Conservation (phyloP, 2,113 vertebrate genomes). For the Hippocampus abdominalis region DNA sequence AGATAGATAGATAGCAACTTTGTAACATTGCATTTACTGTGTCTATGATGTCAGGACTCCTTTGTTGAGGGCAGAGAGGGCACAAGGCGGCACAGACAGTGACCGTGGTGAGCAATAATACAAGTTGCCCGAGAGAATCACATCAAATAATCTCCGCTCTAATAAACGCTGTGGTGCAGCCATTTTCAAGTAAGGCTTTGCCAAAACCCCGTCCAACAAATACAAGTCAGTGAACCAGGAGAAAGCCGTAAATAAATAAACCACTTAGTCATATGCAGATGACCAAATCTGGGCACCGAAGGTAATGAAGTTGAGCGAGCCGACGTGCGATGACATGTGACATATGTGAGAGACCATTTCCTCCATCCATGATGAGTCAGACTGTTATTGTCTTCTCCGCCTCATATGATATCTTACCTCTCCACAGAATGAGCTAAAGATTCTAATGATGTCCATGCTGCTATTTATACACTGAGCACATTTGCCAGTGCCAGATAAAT, state of each 20-base stretch:
- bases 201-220: conserved; percentile 21
- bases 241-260: conserved; percentile 2
- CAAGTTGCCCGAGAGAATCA: conserved; percentile 57
- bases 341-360: conserved; percentile 22
- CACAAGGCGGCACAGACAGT: conserved; percentile 24
- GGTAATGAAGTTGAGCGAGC: conserved; percentile 35
- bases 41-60: conserved; percentile 22
- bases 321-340: background rate
- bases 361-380: conserved; percentile 52
- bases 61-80: conserved; percentile 1
- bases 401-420: conserved; percentile 43
- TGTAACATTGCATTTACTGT: conserved; percentile 19
- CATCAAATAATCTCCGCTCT: conserved; percentile 64
- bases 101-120: conserved; percentile 47
- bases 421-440: conserved; percentile 38
- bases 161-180: conserved; percentile 58
- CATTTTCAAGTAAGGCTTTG: conserved; percentile 42
- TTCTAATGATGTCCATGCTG: conserved; percentile 52
- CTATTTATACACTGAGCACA: conserved; percentile 70
- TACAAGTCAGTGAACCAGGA: conserved; percentile 38
- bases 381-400: conserved; percentile 30
- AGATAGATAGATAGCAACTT: no score
- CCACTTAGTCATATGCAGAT: background rate
- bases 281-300: conserved; percentile 10
- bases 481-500: conserved; percentile 59